Evolutionary conservation across 1,140 invertebrate species (phyloP).

Genomic region (Bombus fervidus): DNA sequence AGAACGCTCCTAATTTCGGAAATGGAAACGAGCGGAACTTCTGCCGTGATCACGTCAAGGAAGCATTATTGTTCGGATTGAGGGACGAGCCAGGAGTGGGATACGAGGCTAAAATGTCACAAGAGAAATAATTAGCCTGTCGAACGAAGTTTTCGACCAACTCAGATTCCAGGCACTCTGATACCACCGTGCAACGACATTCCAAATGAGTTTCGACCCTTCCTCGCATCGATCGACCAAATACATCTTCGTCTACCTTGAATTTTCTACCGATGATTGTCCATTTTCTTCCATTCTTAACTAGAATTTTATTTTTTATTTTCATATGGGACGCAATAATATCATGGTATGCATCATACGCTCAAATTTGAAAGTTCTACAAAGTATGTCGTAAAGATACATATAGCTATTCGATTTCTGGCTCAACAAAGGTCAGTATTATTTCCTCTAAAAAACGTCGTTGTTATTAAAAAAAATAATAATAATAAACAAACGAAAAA

Average conservation of each 20-base stretch:
- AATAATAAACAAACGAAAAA: background rate
- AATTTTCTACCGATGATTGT: background rate
- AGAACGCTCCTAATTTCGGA: conserved; percentile 13
- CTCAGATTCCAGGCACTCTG: too few species aligned
- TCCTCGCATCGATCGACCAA: background rate
- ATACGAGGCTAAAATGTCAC: background rate
- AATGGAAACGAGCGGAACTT: conserved; percentile 40
- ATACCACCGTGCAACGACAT: too few species aligned
- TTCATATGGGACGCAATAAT: too few species aligned
- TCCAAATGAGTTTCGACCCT: background rate
- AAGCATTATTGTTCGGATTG: conserved; percentile 11
- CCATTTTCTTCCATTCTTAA: background rate
- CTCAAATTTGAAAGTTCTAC: background rate
- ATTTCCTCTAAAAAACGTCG: too few species aligned
- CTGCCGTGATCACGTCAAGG: conserved; percentile 16
- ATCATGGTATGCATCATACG: too few species aligned
- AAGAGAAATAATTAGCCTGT: conserved; percentile 26
- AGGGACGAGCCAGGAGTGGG: background rate
- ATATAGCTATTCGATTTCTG: too few species aligned
- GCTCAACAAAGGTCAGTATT: too few species aligned
- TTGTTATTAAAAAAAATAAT: too few species aligned
- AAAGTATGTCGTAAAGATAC: background rate
- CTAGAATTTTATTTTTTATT: too few species aligned
- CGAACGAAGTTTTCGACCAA: conserved; percentile 20
- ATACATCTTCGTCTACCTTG: background rate